Evolutionary conservation across 1,140 invertebrate genomes (phyloP), one percentile per base, ranked within the genome.

Genomic region (Lithobius niger): DNA sequence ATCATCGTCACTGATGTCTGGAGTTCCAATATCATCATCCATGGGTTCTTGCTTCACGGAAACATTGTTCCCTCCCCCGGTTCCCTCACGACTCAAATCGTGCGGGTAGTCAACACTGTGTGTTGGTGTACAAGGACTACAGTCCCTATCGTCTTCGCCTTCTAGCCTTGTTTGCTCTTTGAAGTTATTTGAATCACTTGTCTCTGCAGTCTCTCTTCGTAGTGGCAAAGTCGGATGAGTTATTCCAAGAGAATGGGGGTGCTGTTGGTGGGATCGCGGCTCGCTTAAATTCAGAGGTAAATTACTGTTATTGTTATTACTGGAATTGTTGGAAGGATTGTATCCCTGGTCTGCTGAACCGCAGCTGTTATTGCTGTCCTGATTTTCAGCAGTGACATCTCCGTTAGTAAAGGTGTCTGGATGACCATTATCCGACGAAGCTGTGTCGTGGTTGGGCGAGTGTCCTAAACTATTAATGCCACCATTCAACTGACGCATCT

Each of bases 401-500:
- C 43, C 43, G 57, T 54, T 54, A n/a, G 49, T 19, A 50, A 57
- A 58, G 43, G 53, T 45, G 48, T 56, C 21, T 54, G 44, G 16
- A 48, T 36, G 31, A 18, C 43, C 43, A 45, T 60, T 57, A 27
- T 49, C 45, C n/a, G 55, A 52, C 15, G 57, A 44, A 21, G 53
- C 59, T 22, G 56, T 58, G 54, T 59, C 43, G 50, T 60, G 59
- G 22, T 57, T 49, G 22, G 60, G 60, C 3, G 56, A 56, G n/a
- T 36, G 6, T 6, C 31, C 31, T n/a, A 36, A 36, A n/a, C 31
- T n/a, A 6, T 10, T n/a, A 40, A 57, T 57, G 13, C 57, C 52
- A 1, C 61, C 64, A 42, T 61, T 63, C 42, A 60, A 52, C 3
- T 56, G 43, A 27, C 65, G 58, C 54, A 62, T 58, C 54, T 71